Evolutionary conservation across 2,888 invertebrate species (phyloP).

Genomic region (Steinernema carpocapsae): DNA sequence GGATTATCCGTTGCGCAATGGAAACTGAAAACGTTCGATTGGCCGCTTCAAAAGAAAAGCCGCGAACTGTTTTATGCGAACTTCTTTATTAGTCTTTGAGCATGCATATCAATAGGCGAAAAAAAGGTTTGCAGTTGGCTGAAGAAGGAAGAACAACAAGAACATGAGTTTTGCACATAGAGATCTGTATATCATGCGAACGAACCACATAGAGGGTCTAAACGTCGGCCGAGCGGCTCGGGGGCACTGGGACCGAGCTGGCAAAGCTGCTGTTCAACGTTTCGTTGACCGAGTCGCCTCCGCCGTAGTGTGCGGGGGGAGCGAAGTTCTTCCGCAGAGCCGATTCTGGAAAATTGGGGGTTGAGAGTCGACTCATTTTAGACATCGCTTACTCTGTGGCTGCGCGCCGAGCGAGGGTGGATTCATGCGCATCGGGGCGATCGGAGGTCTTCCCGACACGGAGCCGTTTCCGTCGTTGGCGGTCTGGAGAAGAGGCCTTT

Average conservation of each 20-base stretch:
- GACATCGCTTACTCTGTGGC: conserved; percentile 31
- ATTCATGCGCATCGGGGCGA: conserved; percentile 25
- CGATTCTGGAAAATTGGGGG: conserved; percentile 45
- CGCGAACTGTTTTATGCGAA: not conserved
- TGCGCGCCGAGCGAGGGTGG: conserved; percentile 19
- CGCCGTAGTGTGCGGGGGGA: conserved; percentile 37
- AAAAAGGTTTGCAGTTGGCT: not conserved
- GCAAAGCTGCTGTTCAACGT: conserved; percentile 46
- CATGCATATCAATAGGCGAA: conserved; percentile 15
- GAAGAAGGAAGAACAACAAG: conserved; percentile 21
- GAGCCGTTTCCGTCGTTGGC: not conserved
- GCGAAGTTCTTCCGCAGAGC: conserved; percentile 46
- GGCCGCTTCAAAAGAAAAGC: not conserved
- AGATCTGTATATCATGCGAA: conserved; percentile 26
- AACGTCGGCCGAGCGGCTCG: conserved; percentile 54
- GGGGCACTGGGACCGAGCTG: conserved; percentile 36
- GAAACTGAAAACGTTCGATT: not conserved
- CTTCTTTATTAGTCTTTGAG: conserved; percentile 33
- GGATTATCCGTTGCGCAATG: conserved; percentile 14
- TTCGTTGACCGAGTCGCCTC: conserved; percentile 43
- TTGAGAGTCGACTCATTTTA: no score
- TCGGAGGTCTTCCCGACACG: not conserved
- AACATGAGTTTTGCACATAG: conserved; percentile 3
- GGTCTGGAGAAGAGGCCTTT: conserved; percentile 6
- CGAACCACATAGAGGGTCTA: conserved; percentile 2